Evolutionary conservation across 2,888 invertebrate genomes (phyloP).

Genomic region (Shargacucullia verbasci): DNA sequence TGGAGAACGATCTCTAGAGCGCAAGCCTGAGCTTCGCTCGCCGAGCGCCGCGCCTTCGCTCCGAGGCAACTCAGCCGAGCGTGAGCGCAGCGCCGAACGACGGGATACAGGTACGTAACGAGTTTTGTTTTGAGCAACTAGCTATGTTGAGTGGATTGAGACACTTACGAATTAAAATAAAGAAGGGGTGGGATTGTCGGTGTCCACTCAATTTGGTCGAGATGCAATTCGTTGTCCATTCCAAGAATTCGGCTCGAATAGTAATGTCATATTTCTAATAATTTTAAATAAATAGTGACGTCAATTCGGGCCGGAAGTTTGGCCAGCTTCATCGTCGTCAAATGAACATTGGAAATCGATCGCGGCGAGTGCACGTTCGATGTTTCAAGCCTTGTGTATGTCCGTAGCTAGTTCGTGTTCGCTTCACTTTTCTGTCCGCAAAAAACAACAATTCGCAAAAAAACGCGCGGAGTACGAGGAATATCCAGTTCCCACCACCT

Average conservation of each 20-base stretch:
- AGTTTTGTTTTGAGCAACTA: constrained; percentile 28
- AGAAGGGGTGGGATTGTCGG: not conserved
- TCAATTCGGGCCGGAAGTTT: constrained; percentile 33
- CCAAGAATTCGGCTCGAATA: constrained; percentile 39
- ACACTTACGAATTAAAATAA: not conserved
- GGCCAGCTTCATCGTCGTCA: constrained; percentile 48
- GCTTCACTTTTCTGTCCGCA: constrained; percentile 74
- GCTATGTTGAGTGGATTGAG: constrained; percentile 22
- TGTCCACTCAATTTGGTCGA: constrained; percentile 29
- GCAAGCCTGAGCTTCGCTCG: constrained; percentile 86
- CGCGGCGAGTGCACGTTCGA: constrained; percentile 64
- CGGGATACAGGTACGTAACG: constrained; percentile 81
- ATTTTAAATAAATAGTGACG: not conserved
- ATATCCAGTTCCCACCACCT: constrained; percentile 77
- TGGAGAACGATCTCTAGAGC: constrained; percentile 74
- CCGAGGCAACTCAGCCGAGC: constrained; percentile 76
- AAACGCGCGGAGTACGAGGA: constrained; percentile 78
- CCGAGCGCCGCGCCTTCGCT: constrained; percentile 73
- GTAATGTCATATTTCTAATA: constrained; percentile 8
- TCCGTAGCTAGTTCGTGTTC: constrained; percentile 83
- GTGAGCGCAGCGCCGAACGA: constrained; percentile 79
- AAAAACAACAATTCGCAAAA: constrained; percentile 55
- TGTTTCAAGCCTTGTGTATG: constrained; percentile 68
- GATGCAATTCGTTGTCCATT: constrained; percentile 18
- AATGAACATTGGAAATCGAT: constrained; percentile 69